Evolutionary conservation across 1,140 invertebrate species (phyloP).

Genomic region (Drusus annulatus): DNA sequence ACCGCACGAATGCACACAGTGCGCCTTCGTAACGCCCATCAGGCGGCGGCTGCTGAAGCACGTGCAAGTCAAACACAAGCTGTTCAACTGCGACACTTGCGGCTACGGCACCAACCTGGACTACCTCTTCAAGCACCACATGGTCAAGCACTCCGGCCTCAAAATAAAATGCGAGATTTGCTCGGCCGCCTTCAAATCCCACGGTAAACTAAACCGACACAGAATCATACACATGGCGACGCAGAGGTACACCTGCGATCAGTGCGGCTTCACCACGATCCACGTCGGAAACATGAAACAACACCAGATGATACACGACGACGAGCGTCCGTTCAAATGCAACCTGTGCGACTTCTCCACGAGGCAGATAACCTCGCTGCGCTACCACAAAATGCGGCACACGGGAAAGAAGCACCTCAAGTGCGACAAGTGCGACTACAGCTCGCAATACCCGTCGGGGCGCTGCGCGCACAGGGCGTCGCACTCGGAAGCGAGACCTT

Average conservation of each 20-base stretch:
- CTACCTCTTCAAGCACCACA: background rate
- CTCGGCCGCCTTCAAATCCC: background rate
- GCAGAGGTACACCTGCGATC: background rate
- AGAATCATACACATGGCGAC: background rate
- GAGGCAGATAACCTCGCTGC: background rate
- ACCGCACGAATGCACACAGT: background rate
- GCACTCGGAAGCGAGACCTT: background rate
- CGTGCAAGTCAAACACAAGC: background rate
- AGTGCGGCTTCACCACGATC: background rate
- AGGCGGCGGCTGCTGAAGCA: background rate
- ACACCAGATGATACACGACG: background rate
- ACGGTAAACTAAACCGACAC: background rate
- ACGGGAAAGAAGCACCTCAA: background rate
- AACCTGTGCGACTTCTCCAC: background rate
- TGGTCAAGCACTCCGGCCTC: background rate
- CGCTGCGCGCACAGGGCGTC: background rate
- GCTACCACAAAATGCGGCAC: conserved; percentile 17
- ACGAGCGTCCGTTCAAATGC: conserved; percentile 4
- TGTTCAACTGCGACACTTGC: background rate
- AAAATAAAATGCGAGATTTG: background rate
- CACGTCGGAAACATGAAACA: conserved; percentile 3
- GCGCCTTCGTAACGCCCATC: background rate
- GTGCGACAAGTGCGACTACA: conserved; percentile 15
- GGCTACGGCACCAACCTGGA: background rate
- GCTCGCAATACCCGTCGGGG: background rate